Evolutionary conservation across 2,888 invertebrate species (phyloP).

Genomic region (Endomychus coccineus): DNA sequence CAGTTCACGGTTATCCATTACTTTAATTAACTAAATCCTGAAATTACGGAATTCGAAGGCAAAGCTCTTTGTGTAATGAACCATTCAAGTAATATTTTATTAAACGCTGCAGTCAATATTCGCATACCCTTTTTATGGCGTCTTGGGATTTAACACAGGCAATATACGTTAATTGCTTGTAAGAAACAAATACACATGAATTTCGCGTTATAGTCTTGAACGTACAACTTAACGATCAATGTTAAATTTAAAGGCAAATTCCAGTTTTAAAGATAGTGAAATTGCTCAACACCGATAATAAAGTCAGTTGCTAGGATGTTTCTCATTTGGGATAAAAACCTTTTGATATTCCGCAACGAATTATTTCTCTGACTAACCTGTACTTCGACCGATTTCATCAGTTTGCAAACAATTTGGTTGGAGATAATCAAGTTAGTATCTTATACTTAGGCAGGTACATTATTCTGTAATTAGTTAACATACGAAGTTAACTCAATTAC

Average conservation of each 20-base stretch:
- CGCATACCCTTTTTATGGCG: slow-evolving; percentile 33
- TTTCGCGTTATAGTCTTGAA: slow-evolving; percentile 15
- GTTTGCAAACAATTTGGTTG: too few species aligned
- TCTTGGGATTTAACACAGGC: slow-evolving; percentile 28
- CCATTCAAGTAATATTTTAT: slow-evolving; percentile 29
- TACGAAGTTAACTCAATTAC: too few species aligned
- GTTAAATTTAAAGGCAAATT: slow-evolving; percentile 12
- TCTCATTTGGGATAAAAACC: too few species aligned
- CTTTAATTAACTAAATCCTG: slow-evolving; percentile 30
- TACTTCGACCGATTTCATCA: too few species aligned
- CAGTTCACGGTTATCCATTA: slow-evolving; percentile 17
- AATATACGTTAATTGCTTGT: slow-evolving; percentile 29
- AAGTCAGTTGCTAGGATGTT: too few species aligned
- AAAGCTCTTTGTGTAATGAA: slow-evolving; percentile 31
- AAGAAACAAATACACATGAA: slow-evolving; percentile 22
- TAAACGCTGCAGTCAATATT: slow-evolving; percentile 27
- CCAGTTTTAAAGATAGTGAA: too few species aligned
- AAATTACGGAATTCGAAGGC: slow-evolving; percentile 30
- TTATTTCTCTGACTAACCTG: too few species aligned
- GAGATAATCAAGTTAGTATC: too few species aligned
- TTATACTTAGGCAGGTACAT: too few species aligned
- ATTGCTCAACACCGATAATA: too few species aligned
- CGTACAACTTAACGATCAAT: slow-evolving; percentile 10
- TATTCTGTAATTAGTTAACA: too few species aligned
- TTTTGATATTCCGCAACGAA: too few species aligned